Evolutionary conservation across 2,888 invertebrate species (phyloP), one percentile per base, ranked within the genome.

Genomic region (Girardia tigrina): DNA sequence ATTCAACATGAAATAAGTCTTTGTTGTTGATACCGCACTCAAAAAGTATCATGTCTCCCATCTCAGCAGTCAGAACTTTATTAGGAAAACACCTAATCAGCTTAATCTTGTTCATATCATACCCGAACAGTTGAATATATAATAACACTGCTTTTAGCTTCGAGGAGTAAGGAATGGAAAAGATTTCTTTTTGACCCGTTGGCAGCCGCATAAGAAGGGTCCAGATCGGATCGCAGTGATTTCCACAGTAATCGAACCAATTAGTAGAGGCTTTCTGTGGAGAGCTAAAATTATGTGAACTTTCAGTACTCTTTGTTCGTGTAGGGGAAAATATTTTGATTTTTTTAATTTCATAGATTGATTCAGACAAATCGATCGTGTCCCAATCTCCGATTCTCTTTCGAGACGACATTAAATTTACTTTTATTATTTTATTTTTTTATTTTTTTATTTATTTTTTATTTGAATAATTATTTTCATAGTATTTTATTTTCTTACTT

Each of bases 231-330:
- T 72, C 73, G 8, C 16, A 20, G 2, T 6, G 23, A 14, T 8
- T 28, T 29, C 73, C 73, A 26, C 28, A 36, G 36, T 29, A 72
- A 28, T 72, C 29, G 26, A 29, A 4, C 73, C 73, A 72, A 36
- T 23, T 72, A 6, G 28, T 26, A 6, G 73, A 26, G 4, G 28
- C n/a, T 29, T 20, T 29, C 2, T 72, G 2, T n/a, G n/a, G n/a
- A n/a, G n/a, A n/a, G n/a, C n/a, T n/a, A n/a, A n/a, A n/a, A n/a
- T n/a, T n/a, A n/a, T n/a, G n/a, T n/a, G n/a, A n/a, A n/a, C n/a
- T n/a, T n/a, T n/a, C n/a, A n/a, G n/a, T n/a, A n/a, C n/a, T n/a
- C n/a, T n/a, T n/a, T n/a, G n/a, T n/a, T n/a, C n/a, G n/a, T n/a
- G n/a, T n/a, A n/a, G n/a, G n/a, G n/a, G n/a, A n/a, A 56, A 56